These are phyloP conservation scores for Myrmophylax atrothorax DNA, from an alignment of 2,113 vertebrate genomes.

Conservation along the genomic window DNA sequence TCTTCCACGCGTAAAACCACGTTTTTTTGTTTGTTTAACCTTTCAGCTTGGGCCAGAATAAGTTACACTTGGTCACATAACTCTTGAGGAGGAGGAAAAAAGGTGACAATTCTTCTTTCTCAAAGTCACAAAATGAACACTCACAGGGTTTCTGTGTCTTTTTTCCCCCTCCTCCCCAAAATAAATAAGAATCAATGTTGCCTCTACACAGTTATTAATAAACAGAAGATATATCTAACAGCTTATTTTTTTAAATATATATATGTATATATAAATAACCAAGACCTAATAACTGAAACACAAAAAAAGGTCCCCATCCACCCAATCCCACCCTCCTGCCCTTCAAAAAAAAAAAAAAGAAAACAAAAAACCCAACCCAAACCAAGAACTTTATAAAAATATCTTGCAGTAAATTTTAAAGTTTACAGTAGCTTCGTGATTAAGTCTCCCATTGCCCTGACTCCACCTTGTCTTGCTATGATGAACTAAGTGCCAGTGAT, in stretches of 20 bases:
- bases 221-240: constrained; percentile 88
- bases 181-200: constrained; percentile 76
- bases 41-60: constrained; percentile 77
- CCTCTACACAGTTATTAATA: constrained; percentile 82
- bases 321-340: constrained; percentile 51
- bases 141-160: constrained; percentile 59
- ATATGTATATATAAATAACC: constrained; percentile 85
- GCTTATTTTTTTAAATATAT: constrained; percentile 77
- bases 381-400: constrained; percentile 90
- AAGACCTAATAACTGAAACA: constrained; percentile 83
- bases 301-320: constrained; percentile 59
- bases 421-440: constrained; percentile 82
- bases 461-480: constrained; percentile 67
- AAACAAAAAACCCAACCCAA: not conserved
- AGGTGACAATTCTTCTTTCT: constrained; percentile 29
- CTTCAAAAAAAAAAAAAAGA: not conserved
- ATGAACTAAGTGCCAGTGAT: constrained; percentile 69
- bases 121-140: constrained; percentile 65
- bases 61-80: constrained; percentile 78
- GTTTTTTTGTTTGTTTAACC: constrained; percentile 42
- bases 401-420: constrained; percentile 87
- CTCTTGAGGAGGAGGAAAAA: constrained; percentile 77
- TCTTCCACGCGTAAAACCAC: constrained; percentile 67
- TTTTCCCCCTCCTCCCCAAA: constrained; percentile 61
- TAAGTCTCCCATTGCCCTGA: constrained; percentile 64